These are phyloP conservation scores for Nematostella vectensis DNA, from an alignment of 92 coral and sea anemone species.

Conservation along the genomic window DNA sequence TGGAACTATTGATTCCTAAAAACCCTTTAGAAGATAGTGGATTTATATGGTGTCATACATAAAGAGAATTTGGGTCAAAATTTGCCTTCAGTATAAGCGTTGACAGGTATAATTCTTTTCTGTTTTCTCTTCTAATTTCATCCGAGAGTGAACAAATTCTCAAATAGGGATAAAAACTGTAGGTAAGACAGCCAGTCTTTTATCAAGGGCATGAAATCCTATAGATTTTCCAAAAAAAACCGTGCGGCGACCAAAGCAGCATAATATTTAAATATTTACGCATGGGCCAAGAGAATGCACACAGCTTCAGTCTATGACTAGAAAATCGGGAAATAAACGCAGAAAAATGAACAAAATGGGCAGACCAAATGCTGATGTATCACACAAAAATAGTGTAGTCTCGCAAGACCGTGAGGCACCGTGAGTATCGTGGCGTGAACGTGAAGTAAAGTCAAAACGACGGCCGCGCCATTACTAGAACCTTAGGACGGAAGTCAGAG, in stretches of 20 bases:
- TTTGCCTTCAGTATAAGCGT: neutral
- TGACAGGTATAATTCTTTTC: neutral
- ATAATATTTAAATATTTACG: conserved; percentile 89
- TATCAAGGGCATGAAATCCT: neutral
- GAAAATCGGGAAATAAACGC: neutral
- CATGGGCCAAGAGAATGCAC: conserved; percentile 57
- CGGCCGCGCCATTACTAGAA: too few relatives aligned
- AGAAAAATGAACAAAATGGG: too few relatives aligned
- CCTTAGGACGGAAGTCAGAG: too few relatives aligned
- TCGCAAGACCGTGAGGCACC: too few relatives aligned
- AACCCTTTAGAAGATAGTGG: neutral
- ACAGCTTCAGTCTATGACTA: conserved; percentile 37
- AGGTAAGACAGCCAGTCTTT: too few relatives aligned
- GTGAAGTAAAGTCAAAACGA: too few relatives aligned
- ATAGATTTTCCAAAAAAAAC: neutral
- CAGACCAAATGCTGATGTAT: too few relatives aligned
- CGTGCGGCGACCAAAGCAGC: conserved; percentile 26
- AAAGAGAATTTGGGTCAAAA: conserved; percentile 1
- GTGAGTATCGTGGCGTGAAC: too few relatives aligned
- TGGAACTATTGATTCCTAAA: conserved; percentile 3
- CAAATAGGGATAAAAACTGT: neutral
- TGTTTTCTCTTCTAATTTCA: conserved; percentile 1
- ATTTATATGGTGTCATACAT: neutral
- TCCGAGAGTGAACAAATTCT: neutral
- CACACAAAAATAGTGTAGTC: too few relatives aligned